These are phyloP conservation scores for Vidua macroura DNA, from an alignment of 2,113 vertebrate genomes.

Conservation along the genomic window DNA sequence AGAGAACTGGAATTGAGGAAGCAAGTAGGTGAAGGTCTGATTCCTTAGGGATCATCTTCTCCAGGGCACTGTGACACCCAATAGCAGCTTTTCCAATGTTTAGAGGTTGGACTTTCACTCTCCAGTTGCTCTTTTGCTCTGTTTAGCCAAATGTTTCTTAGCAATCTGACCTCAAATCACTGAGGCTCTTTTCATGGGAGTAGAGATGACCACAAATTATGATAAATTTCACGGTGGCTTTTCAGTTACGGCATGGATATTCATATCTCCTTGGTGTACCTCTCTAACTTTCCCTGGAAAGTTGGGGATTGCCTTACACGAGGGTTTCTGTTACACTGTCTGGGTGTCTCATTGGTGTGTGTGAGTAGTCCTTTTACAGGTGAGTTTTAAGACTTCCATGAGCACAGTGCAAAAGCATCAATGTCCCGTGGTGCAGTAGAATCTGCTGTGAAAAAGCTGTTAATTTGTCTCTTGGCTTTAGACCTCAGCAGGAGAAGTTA, in stretches of 20 bases:
- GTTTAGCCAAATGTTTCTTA: not conserved
- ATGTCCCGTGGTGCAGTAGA: not conserved
- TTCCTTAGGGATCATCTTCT: not conserved
- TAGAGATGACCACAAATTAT: not conserved
- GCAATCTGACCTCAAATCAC: not conserved
- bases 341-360: not conserved
- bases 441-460: not conserved
- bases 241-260: not conserved
- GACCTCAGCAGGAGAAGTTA: not conserved
- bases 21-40: not conserved
- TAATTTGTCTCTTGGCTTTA: not conserved
- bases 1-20: not conserved
- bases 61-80: not conserved
- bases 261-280: not conserved
- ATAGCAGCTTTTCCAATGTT: not conserved
- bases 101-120: not conserved
- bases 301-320: not conserved
- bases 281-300: constrained; percentile 11
- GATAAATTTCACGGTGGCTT: not conserved
- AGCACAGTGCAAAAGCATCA: not conserved
- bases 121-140: not conserved
- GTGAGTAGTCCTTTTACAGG: not conserved
- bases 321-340: not conserved
- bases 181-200: not conserved
- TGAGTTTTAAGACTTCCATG: not conserved